Conservation (phyloP, 2,797 vertebrate species). For the Malacoctenus gilli region DNA sequence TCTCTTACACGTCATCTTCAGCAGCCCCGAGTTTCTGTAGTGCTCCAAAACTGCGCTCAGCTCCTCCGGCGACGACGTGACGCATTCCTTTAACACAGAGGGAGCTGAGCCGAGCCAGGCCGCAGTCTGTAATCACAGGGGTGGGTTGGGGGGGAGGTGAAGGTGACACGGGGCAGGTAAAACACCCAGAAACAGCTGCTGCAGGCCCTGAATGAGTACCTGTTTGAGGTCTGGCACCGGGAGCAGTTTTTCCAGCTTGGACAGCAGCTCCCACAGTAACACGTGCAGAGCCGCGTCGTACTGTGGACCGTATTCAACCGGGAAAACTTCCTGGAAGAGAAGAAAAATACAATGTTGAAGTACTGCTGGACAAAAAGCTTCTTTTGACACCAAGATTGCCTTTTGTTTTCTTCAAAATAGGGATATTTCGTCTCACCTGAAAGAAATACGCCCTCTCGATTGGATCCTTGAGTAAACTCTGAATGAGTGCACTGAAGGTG, state of each 20-base stretch:
- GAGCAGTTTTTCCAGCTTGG: slow-evolving; percentile 81
- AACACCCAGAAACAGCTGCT: neutral
- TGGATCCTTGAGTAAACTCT: slow-evolving; percentile 80
- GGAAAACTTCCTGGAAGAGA: slow-evolving; percentile 80
- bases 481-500: slow-evolving; percentile 83
- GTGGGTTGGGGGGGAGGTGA: neutral
- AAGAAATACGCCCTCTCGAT: slow-evolving; percentile 81
- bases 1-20: slow-evolving; percentile 67
- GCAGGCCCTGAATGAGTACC: slow-evolving; percentile 68
- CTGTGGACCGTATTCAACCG: slow-evolving; percentile 82
- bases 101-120: slow-evolving; percentile 74
- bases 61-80: slow-evolving; percentile 64
- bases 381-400: no score
- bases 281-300: slow-evolving; percentile 82
- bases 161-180: neutral
- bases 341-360: no score
- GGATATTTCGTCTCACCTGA: slow-evolving; percentile 61
- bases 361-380: no score
- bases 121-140: slow-evolving; percentile 66
- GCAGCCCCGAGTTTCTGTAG: slow-evolving; percentile 58
- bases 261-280: slow-evolving; percentile 85
- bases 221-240: slow-evolving; percentile 78
- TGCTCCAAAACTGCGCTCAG: slow-evolving; percentile 65
- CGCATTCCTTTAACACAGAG: slow-evolving; percentile 64
- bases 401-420: no score